Evolutionary conservation across 2,113 vertebrate genomes (phyloP), one percentile per base, ranked within the genome.

Genomic region (Petromus typicus): DNA sequence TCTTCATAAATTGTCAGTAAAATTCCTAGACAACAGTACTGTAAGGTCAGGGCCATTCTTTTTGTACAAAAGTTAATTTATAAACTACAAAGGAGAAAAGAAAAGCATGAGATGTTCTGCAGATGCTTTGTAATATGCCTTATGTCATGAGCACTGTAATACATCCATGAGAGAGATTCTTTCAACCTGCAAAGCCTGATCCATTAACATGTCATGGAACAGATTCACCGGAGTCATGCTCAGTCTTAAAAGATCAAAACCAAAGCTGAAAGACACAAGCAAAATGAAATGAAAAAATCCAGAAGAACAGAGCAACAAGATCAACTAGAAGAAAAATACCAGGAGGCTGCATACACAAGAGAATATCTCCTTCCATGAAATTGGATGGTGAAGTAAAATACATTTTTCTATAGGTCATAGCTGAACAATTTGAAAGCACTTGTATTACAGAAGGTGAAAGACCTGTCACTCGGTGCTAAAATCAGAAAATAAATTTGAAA

Each of bases 401-500:
- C 0, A 1, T 56, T 79, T 84, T 69, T 71, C n/a, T 34, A 5
- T 3, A 27, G 76, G 51, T 88, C 56, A 92, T 54, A 54, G 20
- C 54, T 79, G 32, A 89, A 88, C 79, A 66, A 30, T 20, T 17
- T 34, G 63, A 96, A 92, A 83, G 48, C 16, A 32, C 9, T 78
- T 32, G 6, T 32, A 67, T 67, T 37, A 51, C 48, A 84, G 45
- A 84, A 54, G 43, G 37, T 16, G 73, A n/a, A 79, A 82, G 90
- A 86, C 17, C 43, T 67, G 34, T 32, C 59, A 56, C 7, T 64
- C 32, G 40, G 11, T 61, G 75, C 51, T 40, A 87, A 87, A 87
- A 66, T 73, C 43, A 96, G 67, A 84, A 83, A 69, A 22, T 11
- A 61, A 87, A 64, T 59, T 85, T 79, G 63, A 66, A 94, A 71